These are phyloP conservation scores for Montifringilla adamsi DNA, from an alignment of 2,113 vertebrate species.

Conservation along the genomic window DNA sequence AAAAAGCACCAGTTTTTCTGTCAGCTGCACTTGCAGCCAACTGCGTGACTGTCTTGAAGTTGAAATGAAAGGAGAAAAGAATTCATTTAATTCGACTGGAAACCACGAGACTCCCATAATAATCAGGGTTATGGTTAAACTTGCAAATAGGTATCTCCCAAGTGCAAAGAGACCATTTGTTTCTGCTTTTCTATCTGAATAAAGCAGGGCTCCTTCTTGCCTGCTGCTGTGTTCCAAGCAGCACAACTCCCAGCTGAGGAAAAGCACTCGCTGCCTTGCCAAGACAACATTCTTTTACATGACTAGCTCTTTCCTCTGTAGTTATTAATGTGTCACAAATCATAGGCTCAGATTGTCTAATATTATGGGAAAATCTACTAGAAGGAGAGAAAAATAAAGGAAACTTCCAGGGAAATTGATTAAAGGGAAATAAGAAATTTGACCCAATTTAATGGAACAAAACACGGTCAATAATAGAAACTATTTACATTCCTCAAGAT, in stretches of 20 bases:
- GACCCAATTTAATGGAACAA: constrained; percentile 47
- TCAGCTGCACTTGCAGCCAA: not conserved
- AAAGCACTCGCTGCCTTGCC: constrained; percentile 29
- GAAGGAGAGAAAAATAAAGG: constrained; percentile 63
- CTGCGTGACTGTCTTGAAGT: not conserved
- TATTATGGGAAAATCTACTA: constrained; percentile 69
- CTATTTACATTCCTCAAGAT: constrained; percentile 39
- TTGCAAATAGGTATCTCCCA: not conserved
- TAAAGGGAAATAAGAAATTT: constrained; percentile 62
- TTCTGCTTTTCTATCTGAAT: not conserved
- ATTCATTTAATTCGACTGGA: not conserved
- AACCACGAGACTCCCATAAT: not conserved
- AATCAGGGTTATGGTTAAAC: not conserved
- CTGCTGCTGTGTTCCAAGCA: constrained; percentile 10
- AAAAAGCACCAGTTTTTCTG: not conserved
- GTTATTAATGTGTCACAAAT: constrained; percentile 63
- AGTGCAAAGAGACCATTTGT: not conserved
- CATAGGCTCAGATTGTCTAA: constrained; percentile 54
- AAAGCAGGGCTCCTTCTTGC: not conserved
- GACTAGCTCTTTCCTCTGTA: constrained; percentile 66
- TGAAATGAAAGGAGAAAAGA: not conserved
- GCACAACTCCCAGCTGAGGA: constrained; percentile 7
- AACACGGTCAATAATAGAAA: constrained; percentile 40
- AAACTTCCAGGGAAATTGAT: constrained; percentile 69
- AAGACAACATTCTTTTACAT: constrained; percentile 62